Percentiles rank a stretch among this genome's conserved stretches.
phyloP scores from a whole-genome alignment of 2,888 invertebrate genomes.

The Agrotis ipsilon region DNA sequence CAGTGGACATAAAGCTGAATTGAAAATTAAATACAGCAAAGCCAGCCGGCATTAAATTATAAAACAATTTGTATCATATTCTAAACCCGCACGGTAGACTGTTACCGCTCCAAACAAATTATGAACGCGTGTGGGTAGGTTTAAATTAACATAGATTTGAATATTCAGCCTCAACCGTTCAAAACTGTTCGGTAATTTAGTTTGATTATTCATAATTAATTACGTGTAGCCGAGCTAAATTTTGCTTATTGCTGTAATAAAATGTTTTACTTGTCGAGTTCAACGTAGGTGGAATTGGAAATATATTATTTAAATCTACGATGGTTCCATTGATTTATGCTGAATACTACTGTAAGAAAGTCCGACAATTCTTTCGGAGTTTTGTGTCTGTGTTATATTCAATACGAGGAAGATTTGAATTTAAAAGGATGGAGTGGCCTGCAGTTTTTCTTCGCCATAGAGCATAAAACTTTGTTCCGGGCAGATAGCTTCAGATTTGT shows the following conservation, averaged over 20 bases:
- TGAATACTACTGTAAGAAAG: no score
- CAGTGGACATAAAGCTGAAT: neutral
- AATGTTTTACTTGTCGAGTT: neutral
- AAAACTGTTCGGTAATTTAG: constrained; percentile 31
- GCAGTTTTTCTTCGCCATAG: no score
- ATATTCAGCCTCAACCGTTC: constrained; percentile 43
- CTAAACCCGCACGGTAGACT: constrained; percentile 5
- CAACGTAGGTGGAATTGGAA: neutral
- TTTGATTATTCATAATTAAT: constrained; percentile 21
- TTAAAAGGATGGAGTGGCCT: no score
- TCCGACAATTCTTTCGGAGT: no score
- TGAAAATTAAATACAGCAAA: constrained; percentile 11
- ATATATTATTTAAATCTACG: neutral
- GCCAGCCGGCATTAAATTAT: constrained; percentile 13
- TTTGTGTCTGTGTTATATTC: no score
- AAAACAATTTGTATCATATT: constrained; percentile 24
- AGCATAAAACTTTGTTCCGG: no score
- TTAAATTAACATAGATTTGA: constrained; percentile 55
- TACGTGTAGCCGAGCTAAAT: constrained; percentile 2
- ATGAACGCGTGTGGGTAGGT: constrained; percentile 32
- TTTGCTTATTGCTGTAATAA: neutral
- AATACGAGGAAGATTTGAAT: no score
- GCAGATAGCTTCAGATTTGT: no score
- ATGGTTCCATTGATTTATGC: neutral
- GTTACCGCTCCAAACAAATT: constrained; percentile 31